Evolutionary conservation across 2,888 invertebrate genomes (phyloP), one percentile per base, ranked within the genome.

Genomic region (Brachypterus glaber): DNA sequence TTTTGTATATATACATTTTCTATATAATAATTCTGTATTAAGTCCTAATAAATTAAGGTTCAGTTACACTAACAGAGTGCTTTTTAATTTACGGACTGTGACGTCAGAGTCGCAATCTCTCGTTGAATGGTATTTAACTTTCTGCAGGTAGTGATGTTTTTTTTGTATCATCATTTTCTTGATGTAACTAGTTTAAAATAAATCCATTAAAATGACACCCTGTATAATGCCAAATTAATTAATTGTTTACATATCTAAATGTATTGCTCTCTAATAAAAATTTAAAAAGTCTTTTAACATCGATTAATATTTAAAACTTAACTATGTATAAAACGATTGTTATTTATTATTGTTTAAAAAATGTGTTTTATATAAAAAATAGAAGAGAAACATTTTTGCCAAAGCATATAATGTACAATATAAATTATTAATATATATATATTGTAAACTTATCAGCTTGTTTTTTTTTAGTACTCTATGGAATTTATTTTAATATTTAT

Each of bases 331-430:
- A 18, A 30, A 18, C 21, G 27, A 24, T 17, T 30, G 25, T 35
- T 44, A 39, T 48, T 43, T 47, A 32, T 47, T 46, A 44, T 47
- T 38, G 32, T 30, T 37, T 35, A 43, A 35, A 27, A 33, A 16
- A 9, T 7, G 5, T 21, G 21, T 45, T 45, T 48, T 48, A 30
- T 43, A 38, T 42, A 40, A 41, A 45, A 44, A 35, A 30, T 33
- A 38, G 25, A 30, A 25, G 18, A 37, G 38, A 43, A 35, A 41
- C 26, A 45, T 46, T 46, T 46, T 48, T 47, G 48, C 48, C 48
- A 48, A 48, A 21, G 45, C 42, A 39, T 45, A 41, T 47, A 47
- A 40, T 42, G 40, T 45, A 46, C 45, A 43, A 45, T 45, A 43
- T 37, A 40, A 32, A 25, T n/a, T 32, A 39, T 39, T 40, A 39